A percentile compares a stretch with the other conserved stretches of the same genome.
Conservation (phyloP, 2,888 invertebrate species). For the Biston stratarius region DNA sequence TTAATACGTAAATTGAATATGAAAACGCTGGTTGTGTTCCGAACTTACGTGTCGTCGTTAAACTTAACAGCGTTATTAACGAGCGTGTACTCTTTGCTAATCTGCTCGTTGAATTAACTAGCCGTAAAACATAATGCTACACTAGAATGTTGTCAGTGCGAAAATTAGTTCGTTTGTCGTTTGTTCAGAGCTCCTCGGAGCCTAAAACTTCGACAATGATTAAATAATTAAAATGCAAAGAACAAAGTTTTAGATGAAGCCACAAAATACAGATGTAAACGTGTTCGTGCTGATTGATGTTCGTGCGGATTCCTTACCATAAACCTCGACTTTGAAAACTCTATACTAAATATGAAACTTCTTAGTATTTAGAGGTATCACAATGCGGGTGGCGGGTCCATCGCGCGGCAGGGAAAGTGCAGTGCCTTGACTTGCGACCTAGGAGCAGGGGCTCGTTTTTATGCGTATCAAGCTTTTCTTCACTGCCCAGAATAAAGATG, state of each 20-base stretch:
- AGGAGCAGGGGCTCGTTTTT: too few species aligned
- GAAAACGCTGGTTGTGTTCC: constrained; percentile 3
- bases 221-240: constrained; percentile 8
- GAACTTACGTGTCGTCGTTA: neutral
- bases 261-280: neutral
- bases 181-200: constrained; percentile 6
- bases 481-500: too few species aligned
- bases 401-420: too few species aligned
- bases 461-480: too few species aligned
- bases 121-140: neutral
- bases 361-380: too few species aligned
- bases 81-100: neutral
- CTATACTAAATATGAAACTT: too few species aligned
- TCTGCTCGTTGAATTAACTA: constrained; percentile 7
- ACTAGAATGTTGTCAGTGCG: constrained; percentile 1
- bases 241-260: neutral
- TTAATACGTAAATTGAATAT: constrained; percentile 34
- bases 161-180: constrained; percentile 10
- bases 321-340: too few species aligned
- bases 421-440: too few species aligned
- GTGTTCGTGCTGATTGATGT: too few species aligned
- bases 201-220: constrained; percentile 2
- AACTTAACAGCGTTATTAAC: constrained; percentile 2
- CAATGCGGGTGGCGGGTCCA: too few species aligned
- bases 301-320: too few species aligned